Conservation (phyloP, 1,140 invertebrate genomes). For the Geopemphigus sp. region DNA sequence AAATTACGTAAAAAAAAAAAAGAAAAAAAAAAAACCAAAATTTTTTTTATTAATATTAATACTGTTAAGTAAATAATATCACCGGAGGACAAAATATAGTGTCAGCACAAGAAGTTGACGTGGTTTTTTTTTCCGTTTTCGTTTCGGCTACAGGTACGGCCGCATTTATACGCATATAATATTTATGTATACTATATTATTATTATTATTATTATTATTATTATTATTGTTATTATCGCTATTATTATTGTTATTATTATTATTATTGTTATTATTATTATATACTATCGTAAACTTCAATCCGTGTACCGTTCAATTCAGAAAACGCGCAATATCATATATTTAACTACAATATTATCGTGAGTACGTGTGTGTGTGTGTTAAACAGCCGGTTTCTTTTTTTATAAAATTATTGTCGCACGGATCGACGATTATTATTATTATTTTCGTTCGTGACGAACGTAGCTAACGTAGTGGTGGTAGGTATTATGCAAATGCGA, state of each 20-base stretch:
- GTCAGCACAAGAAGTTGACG: conserved; percentile 85
- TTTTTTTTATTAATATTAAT: background rate
- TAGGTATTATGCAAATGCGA: conserved; percentile 50
- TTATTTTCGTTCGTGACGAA: background rate
- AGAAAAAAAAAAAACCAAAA: conserved; percentile 36
- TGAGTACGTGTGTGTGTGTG: background rate
- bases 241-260: no score
- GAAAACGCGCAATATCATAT: conserved; percentile 10
- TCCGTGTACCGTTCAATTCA: background rate
- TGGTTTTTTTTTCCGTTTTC: conserved; percentile 71
- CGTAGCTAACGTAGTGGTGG: conserved; percentile 51
- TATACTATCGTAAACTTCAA: conserved; percentile 1
- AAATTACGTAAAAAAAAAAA: background rate
- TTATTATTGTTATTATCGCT: no score
- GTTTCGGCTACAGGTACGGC: conserved; percentile 40
- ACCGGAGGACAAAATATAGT: conserved; percentile 53
- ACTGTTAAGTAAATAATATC: conserved; percentile 22
- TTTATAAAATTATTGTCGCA: conserved; percentile 6
- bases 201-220: no score
- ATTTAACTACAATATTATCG: background rate
- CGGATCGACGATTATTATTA: conserved; percentile 2
- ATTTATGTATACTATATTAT: background rate
- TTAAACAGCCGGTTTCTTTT: background rate
- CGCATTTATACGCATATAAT: background rate
- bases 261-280: no score